These are phyloP conservation scores for Prunella himalayana DNA, from an alignment of 2,113 vertebrate species.

Conservation along the genomic window DNA sequence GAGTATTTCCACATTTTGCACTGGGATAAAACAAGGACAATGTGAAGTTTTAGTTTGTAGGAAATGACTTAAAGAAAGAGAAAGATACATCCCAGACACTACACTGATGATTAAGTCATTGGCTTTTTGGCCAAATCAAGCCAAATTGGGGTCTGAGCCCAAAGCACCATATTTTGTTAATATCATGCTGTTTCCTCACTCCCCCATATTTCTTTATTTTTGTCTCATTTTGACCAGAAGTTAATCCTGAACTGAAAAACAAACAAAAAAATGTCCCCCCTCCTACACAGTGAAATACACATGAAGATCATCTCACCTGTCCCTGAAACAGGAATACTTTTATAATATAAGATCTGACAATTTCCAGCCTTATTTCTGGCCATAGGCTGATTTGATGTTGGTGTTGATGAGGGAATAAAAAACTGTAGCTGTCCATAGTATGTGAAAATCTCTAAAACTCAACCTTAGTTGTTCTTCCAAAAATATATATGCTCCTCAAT, in stretches of 20 bases:
- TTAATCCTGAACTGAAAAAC: background rate
- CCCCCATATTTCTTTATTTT: background rate
- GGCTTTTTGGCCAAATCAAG: background rate
- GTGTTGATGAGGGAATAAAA: background rate
- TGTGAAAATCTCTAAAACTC: background rate
- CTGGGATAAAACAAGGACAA: background rate
- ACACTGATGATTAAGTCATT: background rate
- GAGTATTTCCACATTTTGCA: slow-evolving; percentile 7
- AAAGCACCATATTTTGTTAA: background rate
- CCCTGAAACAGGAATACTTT: background rate
- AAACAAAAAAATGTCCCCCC: background rate
- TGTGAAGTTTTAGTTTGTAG: background rate
- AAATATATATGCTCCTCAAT: background rate
- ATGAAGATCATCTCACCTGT: background rate
- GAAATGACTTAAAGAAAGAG: background rate
- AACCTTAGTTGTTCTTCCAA: background rate
- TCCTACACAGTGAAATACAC: background rate
- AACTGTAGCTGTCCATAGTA: background rate
- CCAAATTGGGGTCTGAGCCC: background rate
- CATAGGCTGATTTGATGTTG: background rate
- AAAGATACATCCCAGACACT: background rate
- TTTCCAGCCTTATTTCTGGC: background rate
- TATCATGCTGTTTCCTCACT: background rate
- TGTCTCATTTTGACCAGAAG: background rate
- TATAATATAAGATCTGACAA: background rate